A percentile compares a stretch with the other conserved stretches of the same genome.
These are phyloP conservation scores for Cheirogaleus medius DNA, from an alignment of 2,113 vertebrate species.

Conservation along the genomic window DNA sequence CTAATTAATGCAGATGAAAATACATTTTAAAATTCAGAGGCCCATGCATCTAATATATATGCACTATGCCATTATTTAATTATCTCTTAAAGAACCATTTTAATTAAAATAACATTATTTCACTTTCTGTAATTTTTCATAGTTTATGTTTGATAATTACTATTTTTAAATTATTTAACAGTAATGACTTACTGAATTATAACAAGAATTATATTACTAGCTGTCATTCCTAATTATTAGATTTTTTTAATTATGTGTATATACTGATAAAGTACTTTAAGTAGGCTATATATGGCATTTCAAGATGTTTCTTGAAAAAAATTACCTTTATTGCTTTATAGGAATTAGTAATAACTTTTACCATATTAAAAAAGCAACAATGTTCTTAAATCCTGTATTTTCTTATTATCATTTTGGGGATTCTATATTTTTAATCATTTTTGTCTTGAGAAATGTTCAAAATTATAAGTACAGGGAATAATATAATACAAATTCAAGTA, in stretches of 20 bases:
- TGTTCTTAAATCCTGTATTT: not conserved
- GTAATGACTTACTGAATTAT: conserved; percentile 53
- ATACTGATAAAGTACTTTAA: conserved; percentile 10
- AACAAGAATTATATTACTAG: conserved; percentile 31
- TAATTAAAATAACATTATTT: conserved; percentile 64
- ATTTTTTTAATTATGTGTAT: not conserved
- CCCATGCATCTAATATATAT: conserved; percentile 49
- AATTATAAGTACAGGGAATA: not conserved
- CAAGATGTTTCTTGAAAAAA: not conserved
- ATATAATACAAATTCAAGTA: not conserved
- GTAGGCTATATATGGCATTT: not conserved
- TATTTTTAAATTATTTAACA: conserved; percentile 40
- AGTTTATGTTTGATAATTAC: conserved; percentile 47
- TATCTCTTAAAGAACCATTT: conserved; percentile 50
- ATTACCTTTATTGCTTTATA: not conserved
- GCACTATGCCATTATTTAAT: conserved; percentile 52
- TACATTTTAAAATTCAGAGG: conserved; percentile 52
- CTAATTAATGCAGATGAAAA: conserved; percentile 60
- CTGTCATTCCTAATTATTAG: not conserved
- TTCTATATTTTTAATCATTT: not conserved
- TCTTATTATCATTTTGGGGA: not conserved
- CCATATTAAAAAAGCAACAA: not conserved
- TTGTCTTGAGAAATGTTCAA: conserved; percentile 18
- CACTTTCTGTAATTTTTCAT: conserved; percentile 60
- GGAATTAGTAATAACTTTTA: not conserved